Evolutionary conservation across 2,797 vertebrate species (phyloP), one percentile per base, ranked within the genome.

Genomic region (Philypnodon macrostomus): DNA sequence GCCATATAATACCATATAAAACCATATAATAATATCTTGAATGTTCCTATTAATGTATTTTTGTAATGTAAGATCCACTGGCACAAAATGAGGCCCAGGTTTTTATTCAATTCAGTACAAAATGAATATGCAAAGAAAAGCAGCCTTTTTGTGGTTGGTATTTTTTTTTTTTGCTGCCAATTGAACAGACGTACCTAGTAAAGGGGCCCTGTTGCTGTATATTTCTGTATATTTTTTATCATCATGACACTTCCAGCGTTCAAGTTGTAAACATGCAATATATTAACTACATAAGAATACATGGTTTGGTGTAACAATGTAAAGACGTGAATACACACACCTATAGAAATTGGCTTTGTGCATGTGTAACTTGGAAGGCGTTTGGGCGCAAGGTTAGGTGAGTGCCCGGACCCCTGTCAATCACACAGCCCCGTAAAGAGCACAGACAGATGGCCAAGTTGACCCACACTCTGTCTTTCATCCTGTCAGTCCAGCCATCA

Each of bases 391-490:
- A 57, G 56, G 61, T 75, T 59, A 30, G 26, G 18, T 65, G 72
- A 48, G 59, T 13, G 50, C 40, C 73, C 53, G 61, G 19, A 41
- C 55, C 52, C 33, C 47, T 62, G 70, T 79, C 77, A 79, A 48
- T 85, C 80, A 80, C 35, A 15, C 44, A n/a, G 51, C 47, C 35
- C 53, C 53, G 70, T 60, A 77, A 73, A 79, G 47, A 53, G 46
- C 53, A 21, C 37, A 79, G 75, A 82, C 79, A 81, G 80, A 83
- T 84, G 79, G 71, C 38, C 35, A 55, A 50, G 55, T 44, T 63
- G 65, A 82, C 68, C 73, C 50, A 52, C 68, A 59, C 71, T 71
- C 47, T 42, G 55, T 72, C 73, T 65, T 45, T 46, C 63, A 51
- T 50, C 47, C 62, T 75, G 75, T 77, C 74, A 72, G 55, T 62